Percentiles rank a stretch among this genome's conserved stretches.
Conservation (phyloP, 2,797 vertebrate species). For the Falco berigora region DNA sequence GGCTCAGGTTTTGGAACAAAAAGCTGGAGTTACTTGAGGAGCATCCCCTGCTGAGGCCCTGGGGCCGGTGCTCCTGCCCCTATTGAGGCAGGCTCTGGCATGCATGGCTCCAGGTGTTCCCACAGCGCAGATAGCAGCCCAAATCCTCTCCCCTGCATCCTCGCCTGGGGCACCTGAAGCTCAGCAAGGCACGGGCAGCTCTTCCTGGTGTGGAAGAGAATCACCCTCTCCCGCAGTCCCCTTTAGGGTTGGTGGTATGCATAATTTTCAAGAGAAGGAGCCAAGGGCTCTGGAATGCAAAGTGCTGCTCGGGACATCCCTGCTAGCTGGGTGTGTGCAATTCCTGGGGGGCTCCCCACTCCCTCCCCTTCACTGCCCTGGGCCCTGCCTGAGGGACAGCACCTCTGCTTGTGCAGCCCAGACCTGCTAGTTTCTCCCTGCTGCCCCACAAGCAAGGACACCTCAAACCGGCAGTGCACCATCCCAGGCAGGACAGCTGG, state of each 20-base stretch:
- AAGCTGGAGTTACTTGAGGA: background rate
- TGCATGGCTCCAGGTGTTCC: constrained; percentile 49
- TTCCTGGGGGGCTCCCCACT: background rate
- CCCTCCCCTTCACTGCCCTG: background rate
- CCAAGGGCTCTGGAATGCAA: background rate
- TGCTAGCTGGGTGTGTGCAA: background rate
- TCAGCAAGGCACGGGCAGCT: background rate
- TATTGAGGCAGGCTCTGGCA: constrained; percentile 11
- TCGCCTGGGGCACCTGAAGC: background rate
- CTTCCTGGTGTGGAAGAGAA: background rate
- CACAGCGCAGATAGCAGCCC: background rate
- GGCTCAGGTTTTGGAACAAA: constrained; percentile 38
- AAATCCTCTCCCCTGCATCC: background rate
- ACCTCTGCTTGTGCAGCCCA: background rate
- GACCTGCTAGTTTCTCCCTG: background rate
- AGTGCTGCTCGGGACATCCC: background rate
- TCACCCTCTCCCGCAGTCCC: accelerated
- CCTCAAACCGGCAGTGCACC: accelerated
- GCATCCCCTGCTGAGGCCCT: constrained; percentile 48
- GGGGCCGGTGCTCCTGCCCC: background rate
- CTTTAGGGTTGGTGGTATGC: background rate
- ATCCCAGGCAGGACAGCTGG: background rate
- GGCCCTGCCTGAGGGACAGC: background rate
- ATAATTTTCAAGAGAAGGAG: background rate
- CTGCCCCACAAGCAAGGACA: background rate